Conservation (phyloP, 2,797 vertebrate genomes). For the Cacajao melanocephalus region DNA sequence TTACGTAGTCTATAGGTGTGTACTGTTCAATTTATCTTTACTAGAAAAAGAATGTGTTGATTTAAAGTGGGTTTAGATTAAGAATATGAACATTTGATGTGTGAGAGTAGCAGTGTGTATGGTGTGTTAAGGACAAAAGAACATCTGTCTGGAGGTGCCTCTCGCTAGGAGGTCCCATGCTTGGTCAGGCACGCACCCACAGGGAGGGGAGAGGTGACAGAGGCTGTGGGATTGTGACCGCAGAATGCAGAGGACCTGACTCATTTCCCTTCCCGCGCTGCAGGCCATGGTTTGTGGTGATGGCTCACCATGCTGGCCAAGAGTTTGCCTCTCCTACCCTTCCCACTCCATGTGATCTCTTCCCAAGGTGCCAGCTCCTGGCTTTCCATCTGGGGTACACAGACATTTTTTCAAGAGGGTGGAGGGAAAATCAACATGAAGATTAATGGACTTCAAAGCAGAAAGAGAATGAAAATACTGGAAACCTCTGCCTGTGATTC, state of each 20-base stretch:
- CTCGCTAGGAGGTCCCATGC: background rate
- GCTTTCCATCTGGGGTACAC: background rate
- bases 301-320: background rate
- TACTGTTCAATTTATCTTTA: constrained; percentile 25
- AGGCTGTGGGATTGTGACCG: background rate
- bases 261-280: constrained; percentile 56
- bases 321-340: background rate
- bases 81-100: background rate
- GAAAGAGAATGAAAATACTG: constrained; percentile 37
- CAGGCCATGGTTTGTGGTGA: constrained; percentile 8
- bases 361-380: background rate
- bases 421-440: constrained; percentile 58
- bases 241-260: constrained; percentile 58
- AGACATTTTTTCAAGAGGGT: constrained; percentile 19
- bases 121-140: constrained; percentile 4
- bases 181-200: background rate
- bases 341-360: background rate
- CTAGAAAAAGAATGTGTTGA: constrained; percentile 23
- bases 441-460: constrained; percentile 42
- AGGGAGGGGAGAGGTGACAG: constrained; percentile 21
- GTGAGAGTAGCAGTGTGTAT: background rate
- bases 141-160: constrained; percentile 10
- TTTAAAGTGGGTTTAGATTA: constrained; percentile 34
- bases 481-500: constrained; percentile 17
- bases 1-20: background rate